Base-by-base conservation (phyloP, 2,113 vertebrate genomes). In the Poeciliopsis occidentalis region DNA sequence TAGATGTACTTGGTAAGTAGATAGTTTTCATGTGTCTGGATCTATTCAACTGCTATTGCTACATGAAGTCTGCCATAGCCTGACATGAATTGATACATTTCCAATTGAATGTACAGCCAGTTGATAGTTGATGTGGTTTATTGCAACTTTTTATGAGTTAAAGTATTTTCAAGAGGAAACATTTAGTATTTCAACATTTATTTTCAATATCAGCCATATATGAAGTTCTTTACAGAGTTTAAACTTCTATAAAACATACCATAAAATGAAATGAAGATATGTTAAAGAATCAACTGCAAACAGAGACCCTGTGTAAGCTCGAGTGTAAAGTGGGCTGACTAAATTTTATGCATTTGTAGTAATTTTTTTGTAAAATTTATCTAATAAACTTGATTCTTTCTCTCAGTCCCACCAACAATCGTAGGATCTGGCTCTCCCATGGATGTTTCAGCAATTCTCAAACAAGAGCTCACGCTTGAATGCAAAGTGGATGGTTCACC, bases 401-500 rank as follows among this genome's bases (percentile, higher is more conserved):
- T 76, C 70, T 4, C 91, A 99, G 98, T 99, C 79, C 96, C 98
- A 60, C 97, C 98, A 0, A 96, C 91, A 64, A 93, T 99, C 76
- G 80, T 63, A 67, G 94, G 92, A 64, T 90, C 92, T 0, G 88
- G 54, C 65, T 88, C 73, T 31, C 75, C 93, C 19, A 73, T 39
- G 73, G 96, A 98, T 76, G 70, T 96, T 63, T 93, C 95, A 8
- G 94, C 95, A 29, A 77, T 95, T 65, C 92, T 98, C 78, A 96
- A 92, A 88, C 94, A 95, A 78, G 95, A 95, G 12, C 80, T 93
- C 68, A 94, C 12, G 54, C 92, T 99, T 73, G 96, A 97, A 75
- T 99, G 98, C 79, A 94, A 86, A 67, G 97, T 96, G 77, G 94
- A 89, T 88, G 98, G 98, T 67, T 91, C 90, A 26, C 98, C 98